Conservation (phyloP, 2,113 vertebrate genomes). For the Hyperopisus bebe region DNA sequence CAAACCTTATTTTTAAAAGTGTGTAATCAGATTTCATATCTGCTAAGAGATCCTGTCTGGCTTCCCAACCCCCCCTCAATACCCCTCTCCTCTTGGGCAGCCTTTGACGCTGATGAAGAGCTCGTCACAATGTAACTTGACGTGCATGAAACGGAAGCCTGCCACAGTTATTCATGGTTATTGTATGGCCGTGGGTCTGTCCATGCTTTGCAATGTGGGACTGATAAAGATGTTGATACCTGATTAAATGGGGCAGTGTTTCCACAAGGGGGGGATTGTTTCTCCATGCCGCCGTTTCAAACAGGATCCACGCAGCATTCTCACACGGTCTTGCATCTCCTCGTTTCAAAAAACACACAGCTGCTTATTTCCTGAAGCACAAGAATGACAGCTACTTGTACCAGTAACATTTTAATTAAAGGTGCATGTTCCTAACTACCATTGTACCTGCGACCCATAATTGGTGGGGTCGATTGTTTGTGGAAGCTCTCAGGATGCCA, state of each 20-base stretch:
- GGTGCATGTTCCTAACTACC: background rate
- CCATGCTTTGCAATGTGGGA: background rate
- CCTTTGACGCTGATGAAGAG: background rate
- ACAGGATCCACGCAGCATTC: background rate
- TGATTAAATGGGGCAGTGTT: background rate
- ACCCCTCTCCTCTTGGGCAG: background rate
- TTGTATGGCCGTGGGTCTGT: background rate
- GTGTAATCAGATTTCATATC: background rate
- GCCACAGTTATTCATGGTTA: background rate
- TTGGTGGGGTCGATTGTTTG: background rate
- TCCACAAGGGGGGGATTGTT: background rate
- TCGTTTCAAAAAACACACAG: background rate
- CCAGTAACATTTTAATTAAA: background rate
- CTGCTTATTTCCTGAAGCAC: background rate
- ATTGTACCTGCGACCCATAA: background rate
- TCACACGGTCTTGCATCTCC: background rate
- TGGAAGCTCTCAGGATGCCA: background rate
- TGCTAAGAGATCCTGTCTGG: background rate
- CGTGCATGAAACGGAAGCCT: background rate
- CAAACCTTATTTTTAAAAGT: conserved; percentile 4
- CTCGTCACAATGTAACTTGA: background rate
- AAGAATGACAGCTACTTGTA: background rate
- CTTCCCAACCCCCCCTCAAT: background rate
- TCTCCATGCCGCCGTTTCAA: background rate
- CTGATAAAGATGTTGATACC: background rate